Evolutionary conservation across 2,888 invertebrate genomes (phyloP).

Genomic region (Pterostichus madidus): DNA sequence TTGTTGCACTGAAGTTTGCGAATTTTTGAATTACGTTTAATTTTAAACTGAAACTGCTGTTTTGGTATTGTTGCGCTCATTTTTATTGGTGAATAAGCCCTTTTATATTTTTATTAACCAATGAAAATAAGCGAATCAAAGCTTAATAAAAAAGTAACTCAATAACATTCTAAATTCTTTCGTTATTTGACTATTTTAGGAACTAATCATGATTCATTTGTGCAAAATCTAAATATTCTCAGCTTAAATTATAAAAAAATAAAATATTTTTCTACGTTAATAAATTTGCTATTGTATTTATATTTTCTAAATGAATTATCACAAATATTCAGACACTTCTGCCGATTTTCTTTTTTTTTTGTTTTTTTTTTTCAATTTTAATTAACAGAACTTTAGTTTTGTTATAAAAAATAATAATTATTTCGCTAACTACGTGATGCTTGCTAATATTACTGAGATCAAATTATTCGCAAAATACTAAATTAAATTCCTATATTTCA

Average conservation of each 20-base stretch:
- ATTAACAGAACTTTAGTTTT: conserved; percentile 59
- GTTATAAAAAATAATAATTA: conserved; percentile 59
- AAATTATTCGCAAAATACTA: conserved; percentile 59
- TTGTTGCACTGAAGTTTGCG: conserved; percentile 60
- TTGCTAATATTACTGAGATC: conserved; percentile 57
- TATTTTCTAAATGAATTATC: conserved; percentile 53
- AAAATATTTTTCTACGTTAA: conserved; percentile 35
- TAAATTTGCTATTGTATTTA: conserved; percentile 49
- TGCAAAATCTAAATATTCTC: conserved; percentile 54
- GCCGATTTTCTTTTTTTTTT: conserved; percentile 50
- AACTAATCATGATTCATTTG: conserved; percentile 49
- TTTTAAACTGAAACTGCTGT: neutral
- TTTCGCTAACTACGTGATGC: conserved; percentile 53
- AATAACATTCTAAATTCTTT: conserved; percentile 23
- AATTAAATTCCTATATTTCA: conserved; percentile 48
- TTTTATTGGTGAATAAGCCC: neutral
- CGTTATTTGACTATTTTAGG: conserved; percentile 48
- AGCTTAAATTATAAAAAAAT: conserved; percentile 50
- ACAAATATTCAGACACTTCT: conserved; percentile 34
- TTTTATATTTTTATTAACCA: neutral
- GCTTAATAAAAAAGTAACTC: conserved; percentile 1
- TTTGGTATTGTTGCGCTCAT: neutral
- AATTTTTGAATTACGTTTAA: conserved; percentile 34
- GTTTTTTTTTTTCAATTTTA: conserved; percentile 46
- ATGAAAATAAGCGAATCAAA: conserved; percentile 4